Evolutionary conservation across 1,140 invertebrate genomes (phyloP).

Genomic region (Telenomus remus): DNA sequence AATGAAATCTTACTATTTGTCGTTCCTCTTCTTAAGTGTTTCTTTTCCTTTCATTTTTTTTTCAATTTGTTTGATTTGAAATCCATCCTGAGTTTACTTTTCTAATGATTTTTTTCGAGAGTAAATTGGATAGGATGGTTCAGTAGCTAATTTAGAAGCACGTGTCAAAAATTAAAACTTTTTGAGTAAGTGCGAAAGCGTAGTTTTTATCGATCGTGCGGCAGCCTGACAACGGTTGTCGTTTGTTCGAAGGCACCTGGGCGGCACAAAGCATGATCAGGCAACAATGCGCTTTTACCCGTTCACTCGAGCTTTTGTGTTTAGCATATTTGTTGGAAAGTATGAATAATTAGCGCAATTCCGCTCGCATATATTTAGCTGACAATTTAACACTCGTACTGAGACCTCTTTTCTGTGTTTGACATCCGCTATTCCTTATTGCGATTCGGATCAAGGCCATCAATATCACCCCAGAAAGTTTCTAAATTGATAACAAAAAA

Average conservation of each 20-base stretch:
- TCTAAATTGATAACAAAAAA: no score
- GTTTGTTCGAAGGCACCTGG: constrained; percentile 42
- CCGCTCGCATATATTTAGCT: constrained; percentile 18
- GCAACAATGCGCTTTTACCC: constrained; percentile 31
- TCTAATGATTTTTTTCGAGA: no score
- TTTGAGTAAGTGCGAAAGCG: constrained; percentile 15
- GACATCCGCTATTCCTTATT: constrained; percentile 14
- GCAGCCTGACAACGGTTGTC: constrained; percentile 22
- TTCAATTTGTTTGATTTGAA: no score
- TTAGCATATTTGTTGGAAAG: constrained; percentile 24
- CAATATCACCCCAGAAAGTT: neutral
- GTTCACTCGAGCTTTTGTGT: constrained; percentile 24
- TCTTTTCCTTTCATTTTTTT: no score
- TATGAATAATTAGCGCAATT: constrained; percentile 34
- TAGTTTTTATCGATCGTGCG: constrained; percentile 45
- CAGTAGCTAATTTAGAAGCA: neutral
- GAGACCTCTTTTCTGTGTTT: constrained; percentile 9
- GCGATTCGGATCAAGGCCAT: constrained; percentile 33
- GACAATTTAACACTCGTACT: constrained; percentile 15
- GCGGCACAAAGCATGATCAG: constrained; percentile 32
- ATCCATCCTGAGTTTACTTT: no score
- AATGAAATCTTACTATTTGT: neutral
- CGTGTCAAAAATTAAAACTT: constrained; percentile 23
- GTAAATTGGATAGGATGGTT: neutral
- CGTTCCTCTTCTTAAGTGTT: no score